A percentile compares a stretch with the other conserved stretches of the same genome.
Conservation (phyloP, 2,113 vertebrate species). For the Neopipo cinnamomea region DNA sequence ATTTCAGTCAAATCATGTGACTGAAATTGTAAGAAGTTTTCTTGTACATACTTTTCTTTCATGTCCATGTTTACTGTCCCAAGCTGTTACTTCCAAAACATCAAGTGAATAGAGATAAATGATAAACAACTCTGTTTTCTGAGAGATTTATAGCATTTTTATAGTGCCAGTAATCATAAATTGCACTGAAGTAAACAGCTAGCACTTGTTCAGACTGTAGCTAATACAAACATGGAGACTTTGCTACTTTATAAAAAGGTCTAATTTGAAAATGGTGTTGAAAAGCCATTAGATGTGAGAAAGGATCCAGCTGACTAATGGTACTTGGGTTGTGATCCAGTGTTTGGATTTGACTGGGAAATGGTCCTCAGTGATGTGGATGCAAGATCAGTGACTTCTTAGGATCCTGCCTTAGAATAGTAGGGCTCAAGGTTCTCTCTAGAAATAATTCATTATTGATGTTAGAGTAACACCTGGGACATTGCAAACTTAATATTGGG, state of each 20-base stretch:
- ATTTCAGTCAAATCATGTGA: neutral
- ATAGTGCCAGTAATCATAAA: neutral
- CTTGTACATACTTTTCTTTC: neutral
- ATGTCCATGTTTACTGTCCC: neutral
- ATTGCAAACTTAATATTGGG: neutral
- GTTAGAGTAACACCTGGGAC: neutral
- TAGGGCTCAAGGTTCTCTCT: neutral
- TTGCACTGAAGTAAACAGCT: neutral
- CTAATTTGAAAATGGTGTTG: neutral
- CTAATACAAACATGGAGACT: neutral
- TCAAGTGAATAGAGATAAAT: neutral
- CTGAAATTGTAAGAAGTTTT: neutral
- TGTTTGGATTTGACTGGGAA: neutral
- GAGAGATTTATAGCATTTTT: neutral
- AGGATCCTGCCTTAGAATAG: neutral
- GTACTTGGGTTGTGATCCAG: neutral
- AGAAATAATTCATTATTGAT: neutral
- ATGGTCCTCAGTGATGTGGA: rapidly evolving
- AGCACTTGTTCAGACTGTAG: neutral
- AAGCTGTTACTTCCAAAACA: neutral
- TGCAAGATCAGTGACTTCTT: no score
- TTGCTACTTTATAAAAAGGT: neutral
- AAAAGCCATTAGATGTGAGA: neutral
- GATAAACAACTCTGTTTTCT: neutral
- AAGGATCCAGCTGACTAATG: neutral